Base-by-base conservation (phyloP, 23 tunicate species). In the Phallusia fumigata region DNA sequence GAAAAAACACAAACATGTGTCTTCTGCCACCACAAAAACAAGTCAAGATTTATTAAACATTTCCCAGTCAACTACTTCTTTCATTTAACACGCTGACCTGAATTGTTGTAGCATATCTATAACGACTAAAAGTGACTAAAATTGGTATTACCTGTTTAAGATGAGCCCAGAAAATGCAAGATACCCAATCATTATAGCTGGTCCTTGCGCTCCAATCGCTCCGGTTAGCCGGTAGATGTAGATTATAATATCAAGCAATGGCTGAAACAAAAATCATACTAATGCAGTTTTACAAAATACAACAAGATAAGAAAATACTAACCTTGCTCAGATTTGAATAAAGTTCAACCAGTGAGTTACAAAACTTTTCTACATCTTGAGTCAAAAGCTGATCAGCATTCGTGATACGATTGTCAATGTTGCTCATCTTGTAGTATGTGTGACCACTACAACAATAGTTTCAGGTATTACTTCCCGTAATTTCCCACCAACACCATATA, bases 361-460 rank as follows among this genome's bases (percentile, higher is more conserved):
- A 93, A 84, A 93, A 93, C 80, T 84, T 93, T 77, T 93, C 98
- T 45, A 93, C 80, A 78, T 93, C 98, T 88, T 93, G 98, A 65
- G 98, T 93, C 28, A 93, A 77, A 1, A 93, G 90, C 75, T 93
- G 98, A 82, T 93, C 98, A 18, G 98, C 91, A 78, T 93, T 93
- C 0, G 98, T 82, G 45, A 93, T 93, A 32, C 98, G 79, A 76
- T 88, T 93, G 81, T 93, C 98, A 52, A 93, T 92, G 65, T 93
- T 93, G 65, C 98, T 88, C 98, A 93, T 93, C 78, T 93, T 88
- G 80, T 93, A 93, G 75, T 93, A 93, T 33, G 98, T 93, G 65
- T 88, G 91, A 12, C 98, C 98, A 30, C 88, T 53, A 32, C n/a
- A 2, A 81, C 44, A 81, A 65, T 18, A 0, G 10, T 5, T 40